These are phyloP conservation scores for Latrodectus hesperus DNA, from an alignment of 2,888 invertebrate genomes.

Conservation along the genomic window DNA sequence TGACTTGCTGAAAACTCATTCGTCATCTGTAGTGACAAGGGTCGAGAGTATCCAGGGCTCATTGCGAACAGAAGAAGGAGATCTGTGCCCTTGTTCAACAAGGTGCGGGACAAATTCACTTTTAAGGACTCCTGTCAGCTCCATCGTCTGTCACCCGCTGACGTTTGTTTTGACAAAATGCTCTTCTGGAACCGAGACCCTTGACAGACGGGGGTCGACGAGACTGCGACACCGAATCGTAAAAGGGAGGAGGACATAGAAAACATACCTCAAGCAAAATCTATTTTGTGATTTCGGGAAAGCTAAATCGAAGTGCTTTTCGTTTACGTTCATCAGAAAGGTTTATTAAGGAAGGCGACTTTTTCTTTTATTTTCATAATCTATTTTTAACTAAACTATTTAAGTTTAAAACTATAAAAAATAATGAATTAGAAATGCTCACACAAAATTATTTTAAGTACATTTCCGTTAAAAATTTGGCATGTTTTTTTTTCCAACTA, in stretches of 20 bases:
- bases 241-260: background rate
- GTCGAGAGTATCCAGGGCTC: background rate
- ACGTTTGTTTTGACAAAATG: conserved; percentile 66
- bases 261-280: background rate
- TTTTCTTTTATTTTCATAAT: too few relatives aligned
- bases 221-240: background rate
- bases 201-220: background rate
- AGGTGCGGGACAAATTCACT: conserved; percentile 53
- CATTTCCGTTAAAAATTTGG: too few relatives aligned
- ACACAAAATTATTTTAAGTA: too few relatives aligned
- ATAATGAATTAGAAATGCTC: too few relatives aligned
- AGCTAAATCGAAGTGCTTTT: too few relatives aligned
- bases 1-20: conserved; percentile 23
- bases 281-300: too few relatives aligned
- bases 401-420: too few relatives aligned
- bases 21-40: conserved; percentile 35
- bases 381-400: too few relatives aligned
- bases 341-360: too few relatives aligned
- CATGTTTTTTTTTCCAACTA: too few relatives aligned
- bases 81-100: conserved; percentile 32
- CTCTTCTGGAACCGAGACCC: conserved; percentile 8
- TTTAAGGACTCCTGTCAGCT: conserved; percentile 33
- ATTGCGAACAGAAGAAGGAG: background rate
- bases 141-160: conserved; percentile 25
- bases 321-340: too few relatives aligned